These are phyloP conservation scores for Phodopus roborovskii DNA, from an alignment of 2,113 vertebrate genomes.

Conservation along the genomic window DNA sequence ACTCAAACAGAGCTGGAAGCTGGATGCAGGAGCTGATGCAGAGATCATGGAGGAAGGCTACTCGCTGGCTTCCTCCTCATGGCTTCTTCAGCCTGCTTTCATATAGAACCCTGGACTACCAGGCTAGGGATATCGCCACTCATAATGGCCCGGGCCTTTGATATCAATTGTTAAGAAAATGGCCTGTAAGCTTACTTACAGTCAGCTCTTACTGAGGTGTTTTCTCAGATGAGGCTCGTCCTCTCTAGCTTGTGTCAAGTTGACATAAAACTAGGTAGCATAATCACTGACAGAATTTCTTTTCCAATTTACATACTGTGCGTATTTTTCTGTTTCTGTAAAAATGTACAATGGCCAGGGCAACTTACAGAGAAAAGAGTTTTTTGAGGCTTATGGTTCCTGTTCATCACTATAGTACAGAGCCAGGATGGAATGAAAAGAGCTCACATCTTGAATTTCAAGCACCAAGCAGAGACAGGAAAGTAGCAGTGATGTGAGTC, in stretches of 20 bases:
- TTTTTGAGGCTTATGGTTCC: not conserved
- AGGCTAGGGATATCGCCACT: no score
- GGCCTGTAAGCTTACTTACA: not conserved
- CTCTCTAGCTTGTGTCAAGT: not conserved
- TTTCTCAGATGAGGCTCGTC: not conserved
- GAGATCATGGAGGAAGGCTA: not conserved
- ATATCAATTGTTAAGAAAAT: not conserved
- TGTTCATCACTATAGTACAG: no score
- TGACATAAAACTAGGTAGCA: not conserved
- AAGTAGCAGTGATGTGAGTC: not conserved
- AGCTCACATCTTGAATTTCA: not conserved
- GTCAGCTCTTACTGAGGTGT: not conserved
- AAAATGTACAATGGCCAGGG: not conserved
- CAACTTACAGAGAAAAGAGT: not conserved
- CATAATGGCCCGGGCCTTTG: not conserved
- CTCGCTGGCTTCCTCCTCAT: not conserved
- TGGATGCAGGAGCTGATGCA: not conserved
- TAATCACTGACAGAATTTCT: not conserved
- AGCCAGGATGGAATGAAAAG: not conserved
- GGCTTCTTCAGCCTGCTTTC: not conserved
- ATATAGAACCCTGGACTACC: not conserved
- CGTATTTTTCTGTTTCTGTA: not conserved
- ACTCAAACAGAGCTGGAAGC: not conserved
- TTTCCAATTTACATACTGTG: not conserved
- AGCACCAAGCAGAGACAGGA: not conserved